These are phyloP conservation scores for Coregonus ussuriensis DNA, from an alignment of 2,797 vertebrate genomes.

Conservation along the genomic window DNA sequence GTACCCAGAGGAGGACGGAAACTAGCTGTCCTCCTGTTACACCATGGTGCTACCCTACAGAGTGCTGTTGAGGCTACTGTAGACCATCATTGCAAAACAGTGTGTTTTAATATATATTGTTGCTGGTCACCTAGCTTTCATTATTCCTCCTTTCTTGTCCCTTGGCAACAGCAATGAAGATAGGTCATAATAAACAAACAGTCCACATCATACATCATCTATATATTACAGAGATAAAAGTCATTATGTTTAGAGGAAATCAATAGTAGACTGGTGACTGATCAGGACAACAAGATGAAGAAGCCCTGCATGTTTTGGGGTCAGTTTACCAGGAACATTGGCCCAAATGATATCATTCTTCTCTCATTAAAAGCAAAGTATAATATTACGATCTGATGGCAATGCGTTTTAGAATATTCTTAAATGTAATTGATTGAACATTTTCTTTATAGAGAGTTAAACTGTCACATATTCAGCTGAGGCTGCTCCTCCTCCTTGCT, in stretches of 20 bases:
- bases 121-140: neutral
- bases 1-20: no score
- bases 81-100: no score
- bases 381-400: constrained; percentile 70
- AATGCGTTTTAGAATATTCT: constrained; percentile 42
- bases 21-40: no score
- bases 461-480: no score
- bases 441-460: constrained; percentile 2
- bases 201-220: constrained; percentile 69
- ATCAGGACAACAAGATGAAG: constrained; percentile 60
- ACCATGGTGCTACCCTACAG: no score
- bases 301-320: constrained; percentile 66
- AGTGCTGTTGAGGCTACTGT: no score
- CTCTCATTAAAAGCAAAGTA: constrained; percentile 67
- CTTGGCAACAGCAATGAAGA: neutral
- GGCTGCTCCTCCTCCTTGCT: no score
- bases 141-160: neutral
- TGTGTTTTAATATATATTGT: neutral
- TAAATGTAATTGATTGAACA: constrained; percentile 53
- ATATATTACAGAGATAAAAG: constrained; percentile 75
- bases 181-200: constrained; percentile 53
- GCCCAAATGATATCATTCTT: constrained; percentile 75
- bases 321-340: constrained; percentile 66
- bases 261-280: constrained; percentile 62
- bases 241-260: constrained; percentile 74